Evolutionary conservation across 1,140 invertebrate species (phyloP).

Genomic region (Aphaenogaster rudis): DNA sequence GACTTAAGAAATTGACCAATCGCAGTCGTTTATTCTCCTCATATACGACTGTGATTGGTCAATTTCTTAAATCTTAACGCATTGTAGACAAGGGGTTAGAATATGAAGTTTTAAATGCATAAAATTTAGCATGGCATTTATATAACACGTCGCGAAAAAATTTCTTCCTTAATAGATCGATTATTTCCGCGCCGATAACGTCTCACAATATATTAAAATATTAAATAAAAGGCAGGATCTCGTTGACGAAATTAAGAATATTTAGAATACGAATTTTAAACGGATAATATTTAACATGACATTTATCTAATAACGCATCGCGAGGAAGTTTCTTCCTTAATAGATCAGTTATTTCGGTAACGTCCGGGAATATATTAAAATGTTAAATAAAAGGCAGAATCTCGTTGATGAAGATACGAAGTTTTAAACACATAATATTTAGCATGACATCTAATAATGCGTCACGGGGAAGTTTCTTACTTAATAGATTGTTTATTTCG

Average conservation of each 20-base stretch:
- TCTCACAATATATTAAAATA: not conserved
- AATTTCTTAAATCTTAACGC: too few species aligned
- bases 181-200: not conserved
- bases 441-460: too few species aligned
- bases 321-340: not conserved
- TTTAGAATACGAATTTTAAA: not conserved
- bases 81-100: too few species aligned
- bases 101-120: too few species aligned
- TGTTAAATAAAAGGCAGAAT: too few species aligned
- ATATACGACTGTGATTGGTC: too few species aligned
- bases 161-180: not conserved
- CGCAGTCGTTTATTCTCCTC: too few species aligned
- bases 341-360: not conserved
- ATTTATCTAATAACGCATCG: not conserved
- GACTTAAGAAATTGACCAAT: too few species aligned
- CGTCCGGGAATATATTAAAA: too few species aligned
- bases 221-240: conserved; percentile 1
- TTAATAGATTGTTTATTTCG: not conserved
- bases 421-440: too few species aligned
- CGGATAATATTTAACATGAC: not conserved
- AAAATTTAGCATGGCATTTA: too few species aligned
- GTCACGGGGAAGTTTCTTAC: not conserved
- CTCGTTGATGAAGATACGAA: too few species aligned
- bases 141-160: not conserved
- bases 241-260: not conserved